These are phyloP conservation scores for Donacobius atricapilla DNA, from an alignment of 2,113 vertebrate species.

Conservation along the genomic window DNA sequence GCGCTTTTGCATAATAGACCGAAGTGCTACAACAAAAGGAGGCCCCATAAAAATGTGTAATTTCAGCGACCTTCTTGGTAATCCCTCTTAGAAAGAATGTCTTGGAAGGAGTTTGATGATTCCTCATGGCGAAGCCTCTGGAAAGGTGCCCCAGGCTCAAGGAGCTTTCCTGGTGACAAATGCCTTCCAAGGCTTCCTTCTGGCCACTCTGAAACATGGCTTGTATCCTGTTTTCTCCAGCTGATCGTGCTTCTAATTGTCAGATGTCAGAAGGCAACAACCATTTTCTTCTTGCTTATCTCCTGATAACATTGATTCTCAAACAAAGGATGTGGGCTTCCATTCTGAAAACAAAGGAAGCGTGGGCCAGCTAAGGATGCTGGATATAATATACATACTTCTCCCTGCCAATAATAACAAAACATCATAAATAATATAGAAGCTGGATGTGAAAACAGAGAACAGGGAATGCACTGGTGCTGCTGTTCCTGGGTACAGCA, in stretches of 20 bases:
- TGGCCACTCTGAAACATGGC: constrained; percentile 51
- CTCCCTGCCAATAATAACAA: constrained; percentile 58
- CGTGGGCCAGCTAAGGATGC: constrained; percentile 52
- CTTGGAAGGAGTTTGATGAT: background rate
- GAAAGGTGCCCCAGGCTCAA: background rate
- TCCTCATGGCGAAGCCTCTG: background rate
- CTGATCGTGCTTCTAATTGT: constrained; percentile 66
- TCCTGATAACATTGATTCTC: constrained; percentile 71
- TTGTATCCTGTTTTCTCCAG: constrained; percentile 75
- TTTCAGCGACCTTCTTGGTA: constrained; percentile 37
- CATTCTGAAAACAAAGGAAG: constrained; percentile 76
- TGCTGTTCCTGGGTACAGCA: background rate
- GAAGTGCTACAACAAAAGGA: background rate
- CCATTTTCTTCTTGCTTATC: constrained; percentile 76
- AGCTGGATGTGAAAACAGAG: constrained; percentile 36
- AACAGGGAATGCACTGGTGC: background rate
- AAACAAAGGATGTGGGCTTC: constrained; percentile 75
- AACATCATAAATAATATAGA: constrained; percentile 59
- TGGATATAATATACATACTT: constrained; percentile 44
- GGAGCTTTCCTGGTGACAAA: constrained; percentile 49
- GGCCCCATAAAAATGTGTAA: constrained; percentile 38
- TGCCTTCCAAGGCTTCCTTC: constrained; percentile 55
- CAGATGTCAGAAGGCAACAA: constrained; percentile 72
- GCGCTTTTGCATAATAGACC: constrained; percentile 33
- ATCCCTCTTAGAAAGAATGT: background rate